Percentiles rank a stretch among this genome's conserved stretches.
These are phyloP conservation scores for Poecile atricapillus DNA, from an alignment of 2,113 vertebrate genomes.

Conservation along the genomic window DNA sequence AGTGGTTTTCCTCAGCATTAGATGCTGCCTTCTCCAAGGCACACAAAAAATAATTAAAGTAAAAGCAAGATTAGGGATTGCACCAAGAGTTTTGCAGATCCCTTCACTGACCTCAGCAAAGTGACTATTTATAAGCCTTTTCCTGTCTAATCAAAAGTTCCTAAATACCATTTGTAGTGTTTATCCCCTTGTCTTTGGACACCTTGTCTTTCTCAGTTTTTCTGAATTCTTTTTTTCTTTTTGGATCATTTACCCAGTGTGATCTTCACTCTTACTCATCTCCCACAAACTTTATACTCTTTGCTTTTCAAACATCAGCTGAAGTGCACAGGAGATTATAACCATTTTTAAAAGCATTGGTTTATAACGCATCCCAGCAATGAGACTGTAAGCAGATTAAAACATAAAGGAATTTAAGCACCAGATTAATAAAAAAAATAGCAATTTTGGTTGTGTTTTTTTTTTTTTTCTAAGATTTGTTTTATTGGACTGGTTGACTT, in stretches of 20 bases:
- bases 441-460: background rate
- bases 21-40: background rate
- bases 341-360: background rate
- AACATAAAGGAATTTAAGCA: background rate
- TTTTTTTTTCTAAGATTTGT: background rate
- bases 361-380: background rate
- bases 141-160: background rate
- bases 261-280: background rate
- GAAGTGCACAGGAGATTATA: background rate
- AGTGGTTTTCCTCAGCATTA: background rate
- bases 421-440: background rate
- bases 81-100: background rate
- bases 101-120: background rate
- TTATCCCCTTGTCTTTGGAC: background rate
- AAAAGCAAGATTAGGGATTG: background rate
- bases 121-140: background rate
- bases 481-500: background rate
- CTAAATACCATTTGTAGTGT: background rate
- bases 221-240: background rate
- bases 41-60: background rate
- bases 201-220: background rate
- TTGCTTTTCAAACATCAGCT: background rate
- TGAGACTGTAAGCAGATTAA: background rate
- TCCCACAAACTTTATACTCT: background rate
- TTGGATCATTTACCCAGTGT: background rate